These are phyloP conservation scores for Tetranychus piercei DNA, from an alignment of 2,888 invertebrate species.

Conservation along the genomic window DNA sequence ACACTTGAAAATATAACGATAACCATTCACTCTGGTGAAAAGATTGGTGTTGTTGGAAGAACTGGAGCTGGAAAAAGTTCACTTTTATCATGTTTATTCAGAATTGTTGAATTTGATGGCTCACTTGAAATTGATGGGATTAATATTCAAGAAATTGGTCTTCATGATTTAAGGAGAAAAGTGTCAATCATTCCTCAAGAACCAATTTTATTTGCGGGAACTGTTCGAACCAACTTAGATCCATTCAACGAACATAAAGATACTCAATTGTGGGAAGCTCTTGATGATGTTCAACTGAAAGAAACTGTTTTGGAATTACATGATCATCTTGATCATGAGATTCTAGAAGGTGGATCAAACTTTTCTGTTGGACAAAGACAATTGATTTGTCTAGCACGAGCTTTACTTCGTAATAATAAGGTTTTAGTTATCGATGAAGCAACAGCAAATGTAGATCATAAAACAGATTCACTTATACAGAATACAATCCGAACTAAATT, in stretches of 20 bases:
- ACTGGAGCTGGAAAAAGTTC: conserved; percentile 53
- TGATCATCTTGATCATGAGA: conserved; percentile 48
- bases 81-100: conserved; percentile 36
- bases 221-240: conserved; percentile 69
- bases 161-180: conserved; percentile 52
- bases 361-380: conserved; percentile 79
- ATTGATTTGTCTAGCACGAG: conserved; percentile 68
- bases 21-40: conserved; percentile 34
- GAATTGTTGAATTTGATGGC: conserved; percentile 35
- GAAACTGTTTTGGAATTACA: conserved; percentile 45
- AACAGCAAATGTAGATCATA: conserved; percentile 73
- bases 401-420: conserved; percentile 60
- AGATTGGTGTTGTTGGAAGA: conserved; percentile 56
- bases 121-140: conserved; percentile 34
- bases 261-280: conserved; percentile 56
- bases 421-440: conserved; percentile 77
- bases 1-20: conserved; percentile 44
- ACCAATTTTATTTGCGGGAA: conserved; percentile 68
- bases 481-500: conserved; percentile 61
- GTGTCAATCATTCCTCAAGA: conserved; percentile 86
- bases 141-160: conserved; percentile 34
- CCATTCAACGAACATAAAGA: conserved; percentile 66
- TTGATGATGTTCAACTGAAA: conserved; percentile 62
- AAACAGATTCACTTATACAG: conserved; percentile 48
- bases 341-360: conserved; percentile 53